A percentile compares a stretch with the other conserved stretches of the same genome.
phyloP scores from a whole-genome alignment of 2,888 invertebrate genomes.

The Lymantria dispar region DNA sequence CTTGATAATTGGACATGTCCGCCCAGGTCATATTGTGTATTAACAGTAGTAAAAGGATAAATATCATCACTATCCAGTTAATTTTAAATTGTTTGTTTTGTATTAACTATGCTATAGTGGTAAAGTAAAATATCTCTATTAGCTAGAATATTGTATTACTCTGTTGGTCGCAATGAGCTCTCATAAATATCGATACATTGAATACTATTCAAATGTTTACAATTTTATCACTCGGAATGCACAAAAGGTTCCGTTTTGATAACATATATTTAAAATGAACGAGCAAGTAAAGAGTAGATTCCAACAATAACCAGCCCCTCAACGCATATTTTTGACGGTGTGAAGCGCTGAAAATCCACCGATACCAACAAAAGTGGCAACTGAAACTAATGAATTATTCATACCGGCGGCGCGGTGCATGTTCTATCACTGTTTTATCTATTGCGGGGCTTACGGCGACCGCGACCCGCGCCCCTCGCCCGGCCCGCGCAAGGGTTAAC shows the following conservation, averaged over 20 bases:
- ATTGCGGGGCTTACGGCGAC: constrained; percentile 71
- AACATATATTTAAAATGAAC: constrained; percentile 56
- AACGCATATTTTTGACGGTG: constrained; percentile 78
- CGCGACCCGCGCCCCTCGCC: constrained; percentile 52
- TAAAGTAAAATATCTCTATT: too few species aligned
- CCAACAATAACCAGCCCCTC: constrained; percentile 72
- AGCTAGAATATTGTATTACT: too few species aligned
- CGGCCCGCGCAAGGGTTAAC: constrained; percentile 72
- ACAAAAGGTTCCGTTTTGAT: constrained; percentile 34
- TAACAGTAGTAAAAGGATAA: too few species aligned
- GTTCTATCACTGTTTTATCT: constrained; percentile 84
- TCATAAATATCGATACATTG: not conserved
- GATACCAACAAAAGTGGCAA: constrained; percentile 82
- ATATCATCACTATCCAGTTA: too few species aligned
- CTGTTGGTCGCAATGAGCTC: not conserved
- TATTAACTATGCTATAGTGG: too few species aligned
- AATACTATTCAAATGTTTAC: constrained; percentile 11
- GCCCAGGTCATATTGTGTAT: too few species aligned
- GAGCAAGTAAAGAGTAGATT: constrained; percentile 60
- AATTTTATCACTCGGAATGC: constrained; percentile 43
- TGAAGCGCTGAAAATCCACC: constrained; percentile 80
- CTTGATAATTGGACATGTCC: too few species aligned
- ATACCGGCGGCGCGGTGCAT: constrained; percentile 80
- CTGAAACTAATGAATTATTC: constrained; percentile 83
- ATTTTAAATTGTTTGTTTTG: too few species aligned